These are phyloP conservation scores for Rhimphoctona megacephalus DNA, from an alignment of 2,888 invertebrate genomes.

Conservation along the genomic window DNA sequence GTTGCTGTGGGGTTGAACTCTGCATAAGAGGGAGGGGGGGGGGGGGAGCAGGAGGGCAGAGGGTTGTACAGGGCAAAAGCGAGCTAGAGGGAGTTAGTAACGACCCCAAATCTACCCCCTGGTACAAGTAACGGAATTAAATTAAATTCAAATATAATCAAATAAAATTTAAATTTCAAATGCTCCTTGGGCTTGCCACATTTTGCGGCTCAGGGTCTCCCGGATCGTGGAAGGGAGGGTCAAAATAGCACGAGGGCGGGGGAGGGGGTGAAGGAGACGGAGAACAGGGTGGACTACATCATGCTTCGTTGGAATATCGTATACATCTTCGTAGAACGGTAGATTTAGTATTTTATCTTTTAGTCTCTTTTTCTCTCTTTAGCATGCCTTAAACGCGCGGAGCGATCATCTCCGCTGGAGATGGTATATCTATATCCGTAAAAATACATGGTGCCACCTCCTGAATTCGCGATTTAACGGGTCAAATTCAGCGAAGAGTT, in stretches of 20 bases:
- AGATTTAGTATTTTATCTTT: constrained; percentile 66
- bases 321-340: constrained; percentile 59
- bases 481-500: constrained; percentile 77
- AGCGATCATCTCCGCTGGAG: constrained; percentile 70
- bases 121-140: constrained; percentile 80
- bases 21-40: neutral
- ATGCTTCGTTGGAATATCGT: constrained; percentile 58
- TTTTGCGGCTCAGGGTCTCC: constrained; percentile 47
- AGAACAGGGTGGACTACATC: constrained; percentile 43
- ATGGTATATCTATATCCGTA: constrained; percentile 8
- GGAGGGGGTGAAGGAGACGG: constrained; percentile 32
- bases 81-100: constrained; percentile 58
- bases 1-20: constrained; percentile 29
- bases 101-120: constrained; percentile 65
- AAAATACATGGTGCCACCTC: constrained; percentile 50
- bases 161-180: constrained; percentile 85
- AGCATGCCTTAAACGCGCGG: constrained; percentile 71
- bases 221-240: constrained; percentile 20
- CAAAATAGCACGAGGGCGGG: constrained; percentile 14
- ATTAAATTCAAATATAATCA: constrained; percentile 85
- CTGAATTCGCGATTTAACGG: constrained; percentile 79
- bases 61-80: constrained; percentile 23
- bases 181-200: constrained; percentile 75
- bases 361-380: constrained; percentile 46
- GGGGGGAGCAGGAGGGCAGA: constrained; percentile 1